A percentile compares a stretch with the other conserved stretches of the same genome.
Evolutionary conservation across 2,797 vertebrate genomes (phyloP).

Genomic region (Monodelphis domestica): DNA sequence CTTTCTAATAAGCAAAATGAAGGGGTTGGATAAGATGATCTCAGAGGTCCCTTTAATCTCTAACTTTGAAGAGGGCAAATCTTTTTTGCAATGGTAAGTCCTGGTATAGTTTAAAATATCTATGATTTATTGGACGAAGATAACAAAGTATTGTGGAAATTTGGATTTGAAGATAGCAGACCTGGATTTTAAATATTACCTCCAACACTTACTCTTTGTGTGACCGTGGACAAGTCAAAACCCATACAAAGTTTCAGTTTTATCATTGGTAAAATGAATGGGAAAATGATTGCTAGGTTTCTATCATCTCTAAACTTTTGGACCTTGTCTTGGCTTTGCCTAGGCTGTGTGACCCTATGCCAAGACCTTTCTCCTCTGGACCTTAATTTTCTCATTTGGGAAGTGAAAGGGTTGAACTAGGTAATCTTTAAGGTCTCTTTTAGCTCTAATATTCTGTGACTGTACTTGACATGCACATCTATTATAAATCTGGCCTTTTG

Average conservation of each 20-base stretch:
- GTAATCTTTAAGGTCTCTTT: not conserved
- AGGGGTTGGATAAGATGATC: no score
- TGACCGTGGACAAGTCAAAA: no score
- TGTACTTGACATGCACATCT: not conserved
- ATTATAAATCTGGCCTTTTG: not conserved
- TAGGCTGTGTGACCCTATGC: not conserved
- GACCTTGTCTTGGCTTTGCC: not conserved
- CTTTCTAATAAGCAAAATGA: no score
- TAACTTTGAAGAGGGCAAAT: not conserved
- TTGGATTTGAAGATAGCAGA: not conserved
- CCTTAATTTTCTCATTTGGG: not conserved
- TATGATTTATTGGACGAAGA: not conserved
- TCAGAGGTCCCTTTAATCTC: not conserved
- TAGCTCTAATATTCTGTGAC: not conserved
- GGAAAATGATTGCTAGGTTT: not conserved
- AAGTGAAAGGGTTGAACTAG: not conserved
- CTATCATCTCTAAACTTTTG: not conserved
- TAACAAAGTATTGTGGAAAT: not conserved
- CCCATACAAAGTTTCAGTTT: no score
- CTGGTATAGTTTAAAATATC: not conserved
- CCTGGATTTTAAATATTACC: not conserved
- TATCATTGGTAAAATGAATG: not conserved
- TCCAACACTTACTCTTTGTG: not conserved
- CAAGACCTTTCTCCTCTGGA: not conserved
- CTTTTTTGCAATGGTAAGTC: not conserved